These are phyloP conservation scores for Drosophila mojavensis DNA, from an alignment of 1,140 invertebrate genomes.

Conservation along the genomic window DNA sequence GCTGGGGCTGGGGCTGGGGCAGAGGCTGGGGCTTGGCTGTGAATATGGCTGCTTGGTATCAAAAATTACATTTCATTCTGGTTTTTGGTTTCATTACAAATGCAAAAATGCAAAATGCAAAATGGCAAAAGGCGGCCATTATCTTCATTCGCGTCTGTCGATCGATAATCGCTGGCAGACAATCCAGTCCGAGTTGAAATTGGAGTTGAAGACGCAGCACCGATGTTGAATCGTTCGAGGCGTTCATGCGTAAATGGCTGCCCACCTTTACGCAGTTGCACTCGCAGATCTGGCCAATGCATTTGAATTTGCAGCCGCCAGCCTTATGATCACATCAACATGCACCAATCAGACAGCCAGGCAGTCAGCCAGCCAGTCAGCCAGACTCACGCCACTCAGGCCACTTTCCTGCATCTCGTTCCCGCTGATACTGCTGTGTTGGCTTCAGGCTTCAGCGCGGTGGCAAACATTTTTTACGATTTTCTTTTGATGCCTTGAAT, in stretches of 20 bases:
- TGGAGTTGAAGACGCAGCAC: constrained; percentile 25
- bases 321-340: constrained; percentile 72
- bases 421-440: neutral
- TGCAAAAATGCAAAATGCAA: constrained; percentile 83
- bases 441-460: constrained; percentile 48
- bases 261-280: constrained; percentile 66
- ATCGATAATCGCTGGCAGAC: constrained; percentile 43
- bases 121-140: constrained; percentile 77
- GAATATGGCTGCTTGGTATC: constrained; percentile 33
- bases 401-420: constrained; percentile 39
- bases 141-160: constrained; percentile 46
- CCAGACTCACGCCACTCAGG: constrained; percentile 51
- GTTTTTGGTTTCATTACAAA: constrained; percentile 82
- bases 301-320: constrained; percentile 78
- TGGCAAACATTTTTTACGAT: constrained; percentile 81
- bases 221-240: constrained; percentile 68
- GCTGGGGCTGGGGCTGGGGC: neutral
- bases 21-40: constrained; percentile 20
- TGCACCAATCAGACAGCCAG: constrained; percentile 69
- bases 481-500: constrained; percentile 41
- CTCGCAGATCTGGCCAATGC: constrained; percentile 76
- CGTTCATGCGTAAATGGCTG: constrained; percentile 77
- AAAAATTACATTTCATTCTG: constrained; percentile 80
- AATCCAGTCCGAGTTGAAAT: constrained; percentile 30
- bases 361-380: neutral